Percentiles rank a stretch among this genome's conserved stretches.
Conservation (phyloP, 2,888 invertebrate genomes). For the Microctonus hyperodae region DNA sequence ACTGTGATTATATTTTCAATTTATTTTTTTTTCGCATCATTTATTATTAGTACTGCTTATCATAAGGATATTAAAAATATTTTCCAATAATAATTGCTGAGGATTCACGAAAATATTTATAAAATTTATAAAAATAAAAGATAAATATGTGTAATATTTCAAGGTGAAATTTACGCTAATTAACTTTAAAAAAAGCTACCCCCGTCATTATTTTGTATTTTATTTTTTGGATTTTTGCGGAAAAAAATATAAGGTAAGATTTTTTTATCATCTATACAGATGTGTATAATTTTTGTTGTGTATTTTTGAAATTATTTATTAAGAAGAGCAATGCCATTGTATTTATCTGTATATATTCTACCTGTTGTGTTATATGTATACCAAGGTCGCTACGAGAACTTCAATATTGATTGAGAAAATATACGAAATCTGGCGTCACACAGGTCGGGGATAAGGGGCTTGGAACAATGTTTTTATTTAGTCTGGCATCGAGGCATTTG, state of each 20-base stretch:
- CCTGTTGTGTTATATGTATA: slow-evolving; percentile 43
- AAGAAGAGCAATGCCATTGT: slow-evolving; percentile 14
- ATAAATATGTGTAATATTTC: not conserved
- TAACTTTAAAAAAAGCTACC: not conserved
- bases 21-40: not conserved
- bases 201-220: not conserved
- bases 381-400: slow-evolving; percentile 48
- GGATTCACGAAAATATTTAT: not conserved
- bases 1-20: not conserved
- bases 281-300: not conserved
- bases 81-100: not conserved
- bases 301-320: not conserved
- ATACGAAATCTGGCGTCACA: slow-evolving; percentile 54
- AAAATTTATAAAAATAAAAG: not conserved
- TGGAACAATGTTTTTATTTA: slow-evolving; percentile 57
- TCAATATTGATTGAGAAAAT: slow-evolving; percentile 60
- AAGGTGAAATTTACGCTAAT: not conserved
- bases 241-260: not conserved
- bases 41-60: not conserved
- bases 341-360: slow-evolving; percentile 35
- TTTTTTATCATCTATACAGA: not conserved
- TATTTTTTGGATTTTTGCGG: not conserved
- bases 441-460: slow-evolving; percentile 48
- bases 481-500: slow-evolving; percentile 45
- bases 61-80: not conserved